A percentile compares a stretch with the other conserved stretches of the same genome.
These are phyloP conservation scores for Hemichromis elongatus DNA, from an alignment of 2,113 vertebrate genomes.

Conservation along the genomic window DNA sequence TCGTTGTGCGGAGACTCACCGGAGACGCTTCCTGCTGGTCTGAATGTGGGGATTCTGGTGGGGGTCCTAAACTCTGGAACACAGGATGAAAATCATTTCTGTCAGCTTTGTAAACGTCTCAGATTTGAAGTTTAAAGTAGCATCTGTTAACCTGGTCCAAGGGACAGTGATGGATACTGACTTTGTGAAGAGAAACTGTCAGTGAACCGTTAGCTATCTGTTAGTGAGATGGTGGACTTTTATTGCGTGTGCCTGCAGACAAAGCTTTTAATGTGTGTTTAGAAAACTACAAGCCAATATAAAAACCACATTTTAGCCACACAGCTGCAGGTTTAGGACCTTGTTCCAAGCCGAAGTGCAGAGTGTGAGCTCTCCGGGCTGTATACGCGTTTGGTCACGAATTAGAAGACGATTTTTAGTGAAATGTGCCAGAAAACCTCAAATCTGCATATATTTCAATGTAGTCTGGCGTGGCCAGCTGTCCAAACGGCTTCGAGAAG, in stretches of 20 bases:
- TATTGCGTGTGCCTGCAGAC: not conserved
- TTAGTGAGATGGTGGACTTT: not conserved
- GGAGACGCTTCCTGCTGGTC: not conserved
- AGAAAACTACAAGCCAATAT: not conserved
- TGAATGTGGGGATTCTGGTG: conserved; percentile 41
- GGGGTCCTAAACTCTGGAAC: conserved; percentile 65
- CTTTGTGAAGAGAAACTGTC: not conserved
- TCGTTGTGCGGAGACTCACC: conserved; percentile 68
- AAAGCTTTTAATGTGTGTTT: not conserved
- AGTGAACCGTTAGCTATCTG: not conserved
- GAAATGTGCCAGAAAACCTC: not conserved
- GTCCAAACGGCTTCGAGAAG: not conserved
- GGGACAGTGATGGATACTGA: not conserved
- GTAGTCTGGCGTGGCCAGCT: not conserved
- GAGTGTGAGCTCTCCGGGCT: not conserved
- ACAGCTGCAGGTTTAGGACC: not conserved
- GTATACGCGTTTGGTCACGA: accelerated
- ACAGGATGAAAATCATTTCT: too few relatives aligned
- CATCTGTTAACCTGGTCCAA: not conserved
- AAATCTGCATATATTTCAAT: not conserved
- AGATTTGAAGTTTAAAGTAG: not conserved
- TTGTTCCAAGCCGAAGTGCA: not conserved
- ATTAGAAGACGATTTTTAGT: not conserved
- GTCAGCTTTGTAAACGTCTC: not conserved
- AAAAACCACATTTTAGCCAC: not conserved